A percentile compares a stretch with the other conserved stretches of the same genome.
Evolutionary conservation across 2,797 vertebrate genomes (phyloP).

Genomic region (Notoglanidium macrostoma): DNA sequence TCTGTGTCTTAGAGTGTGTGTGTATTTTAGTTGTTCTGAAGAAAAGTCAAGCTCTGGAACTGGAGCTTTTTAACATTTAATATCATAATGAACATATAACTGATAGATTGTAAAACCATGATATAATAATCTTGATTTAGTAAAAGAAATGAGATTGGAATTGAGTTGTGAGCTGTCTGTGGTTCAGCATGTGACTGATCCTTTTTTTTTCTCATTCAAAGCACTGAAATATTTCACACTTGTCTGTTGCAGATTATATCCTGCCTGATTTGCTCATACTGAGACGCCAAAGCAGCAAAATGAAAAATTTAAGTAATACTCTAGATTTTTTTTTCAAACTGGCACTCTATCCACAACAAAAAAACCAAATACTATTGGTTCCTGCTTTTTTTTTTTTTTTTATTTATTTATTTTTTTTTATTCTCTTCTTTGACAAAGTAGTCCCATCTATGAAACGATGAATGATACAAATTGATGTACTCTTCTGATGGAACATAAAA

Average conservation of each 20-base stretch:
- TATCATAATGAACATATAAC: not conserved
- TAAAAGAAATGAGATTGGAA: not conserved
- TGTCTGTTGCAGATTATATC: not conserved
- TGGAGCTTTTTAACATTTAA: not conserved
- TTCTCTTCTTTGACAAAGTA: not conserved
- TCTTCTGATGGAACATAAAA: not conserved
- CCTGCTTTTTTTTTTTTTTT: not conserved
- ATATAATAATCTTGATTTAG: not conserved
- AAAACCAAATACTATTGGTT: too few species aligned
- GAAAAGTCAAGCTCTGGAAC: not conserved
- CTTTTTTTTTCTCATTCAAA: not conserved
- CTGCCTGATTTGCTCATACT: constrained; percentile 10
- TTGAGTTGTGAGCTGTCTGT: not conserved
- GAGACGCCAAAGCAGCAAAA: not conserved
- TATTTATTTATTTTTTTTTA: too few species aligned
- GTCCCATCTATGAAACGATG: not conserved
- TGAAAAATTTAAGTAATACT: not conserved
- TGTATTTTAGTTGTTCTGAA: not conserved
- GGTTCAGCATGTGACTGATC: not conserved
- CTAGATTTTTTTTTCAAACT: not conserved
- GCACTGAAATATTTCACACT: not conserved
- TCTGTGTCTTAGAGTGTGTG: not conserved
- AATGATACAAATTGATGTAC: not conserved
- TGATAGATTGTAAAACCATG: not conserved
- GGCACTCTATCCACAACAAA: not conserved